A percentile compares a stretch with the other conserved stretches of the same genome.
Conservation (phyloP, 2,113 vertebrate species). For the Anser cygnoides region DNA sequence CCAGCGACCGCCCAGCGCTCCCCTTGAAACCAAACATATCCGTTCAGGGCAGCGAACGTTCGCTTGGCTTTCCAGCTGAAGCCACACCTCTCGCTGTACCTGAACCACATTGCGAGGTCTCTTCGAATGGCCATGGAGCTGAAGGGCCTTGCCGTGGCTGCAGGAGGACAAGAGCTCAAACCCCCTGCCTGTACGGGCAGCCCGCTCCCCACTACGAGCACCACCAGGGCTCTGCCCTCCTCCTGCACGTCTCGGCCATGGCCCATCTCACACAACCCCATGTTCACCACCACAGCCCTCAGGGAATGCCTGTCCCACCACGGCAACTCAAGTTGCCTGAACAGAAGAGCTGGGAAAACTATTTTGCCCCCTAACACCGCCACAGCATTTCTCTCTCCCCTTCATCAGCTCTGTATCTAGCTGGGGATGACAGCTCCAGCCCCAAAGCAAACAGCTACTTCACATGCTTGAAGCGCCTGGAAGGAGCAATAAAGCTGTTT, state of each 20-base stretch:
- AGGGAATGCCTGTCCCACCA: fast-evolving
- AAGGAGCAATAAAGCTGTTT: not conserved
- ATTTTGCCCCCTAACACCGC: not conserved
- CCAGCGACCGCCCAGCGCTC: not conserved
- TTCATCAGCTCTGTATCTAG: not conserved
- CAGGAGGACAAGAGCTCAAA: not conserved
- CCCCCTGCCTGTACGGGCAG: not conserved
- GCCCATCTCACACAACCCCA: not conserved
- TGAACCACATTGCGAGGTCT: not conserved
- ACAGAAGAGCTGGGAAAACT: not conserved
- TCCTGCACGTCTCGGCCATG: not conserved
- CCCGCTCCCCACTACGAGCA: fast-evolving
- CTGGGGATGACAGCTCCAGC: not conserved
- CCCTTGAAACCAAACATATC: not conserved
- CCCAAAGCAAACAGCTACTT: not conserved
- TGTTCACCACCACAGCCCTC: not conserved
- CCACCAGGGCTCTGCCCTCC: not conserved
- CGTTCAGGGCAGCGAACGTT: not conserved
- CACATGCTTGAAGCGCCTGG: not conserved
- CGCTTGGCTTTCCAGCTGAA: not conserved
- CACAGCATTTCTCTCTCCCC: not conserved
- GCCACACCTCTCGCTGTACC: not conserved
- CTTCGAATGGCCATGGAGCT: not conserved
- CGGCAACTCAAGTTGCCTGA: not conserved
- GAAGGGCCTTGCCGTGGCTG: not conserved